Evolutionary conservation across 2,888 invertebrate genomes (phyloP).

Genomic region (Cyrtodaria siliqua): DNA sequence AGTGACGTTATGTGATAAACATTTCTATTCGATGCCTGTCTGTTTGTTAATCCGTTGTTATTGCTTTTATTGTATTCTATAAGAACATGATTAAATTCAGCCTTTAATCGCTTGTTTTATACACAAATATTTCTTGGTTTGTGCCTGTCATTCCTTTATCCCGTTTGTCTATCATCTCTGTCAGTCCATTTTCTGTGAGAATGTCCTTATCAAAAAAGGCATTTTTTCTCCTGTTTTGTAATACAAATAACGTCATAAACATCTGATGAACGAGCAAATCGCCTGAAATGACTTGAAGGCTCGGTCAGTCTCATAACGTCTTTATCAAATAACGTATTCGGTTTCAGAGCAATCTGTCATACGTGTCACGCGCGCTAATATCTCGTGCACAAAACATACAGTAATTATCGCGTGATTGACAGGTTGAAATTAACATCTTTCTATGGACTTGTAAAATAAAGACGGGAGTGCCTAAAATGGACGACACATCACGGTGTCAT

Average conservation of each 20-base stretch:
- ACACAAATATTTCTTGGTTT: no score
- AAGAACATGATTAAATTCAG: no score
- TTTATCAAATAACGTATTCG: slow-evolving; percentile 47
- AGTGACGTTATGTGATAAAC: no score
- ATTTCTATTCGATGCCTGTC: no score
- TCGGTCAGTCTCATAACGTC: slow-evolving; percentile 26
- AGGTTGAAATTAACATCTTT: slow-evolving; percentile 57
- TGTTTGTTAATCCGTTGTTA: no score
- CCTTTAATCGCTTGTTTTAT: no score
- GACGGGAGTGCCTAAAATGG: not conserved
- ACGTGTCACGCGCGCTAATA: slow-evolving; percentile 53
- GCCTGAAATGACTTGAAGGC: slow-evolving; percentile 42
- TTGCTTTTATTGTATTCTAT: no score
- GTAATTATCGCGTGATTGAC: slow-evolving; percentile 60
- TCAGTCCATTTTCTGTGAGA: no score
- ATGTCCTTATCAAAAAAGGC: not conserved
- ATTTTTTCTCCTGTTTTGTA: slow-evolving; percentile 2
- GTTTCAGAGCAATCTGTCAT: slow-evolving; percentile 63
- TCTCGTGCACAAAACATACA: slow-evolving; percentile 56
- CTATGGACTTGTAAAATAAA: slow-evolving; percentile 29
- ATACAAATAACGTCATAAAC: slow-evolving; percentile 28
- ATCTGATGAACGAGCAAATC: slow-evolving; percentile 43
- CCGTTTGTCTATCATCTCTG: no score
- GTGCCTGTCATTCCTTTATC: no score
- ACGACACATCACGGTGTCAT: not conserved